A percentile compares a stretch with the other conserved stretches of the same genome.
These are phyloP conservation scores for Dryobotodes eremita DNA, from an alignment of 2,888 invertebrate species.

Conservation along the genomic window DNA sequence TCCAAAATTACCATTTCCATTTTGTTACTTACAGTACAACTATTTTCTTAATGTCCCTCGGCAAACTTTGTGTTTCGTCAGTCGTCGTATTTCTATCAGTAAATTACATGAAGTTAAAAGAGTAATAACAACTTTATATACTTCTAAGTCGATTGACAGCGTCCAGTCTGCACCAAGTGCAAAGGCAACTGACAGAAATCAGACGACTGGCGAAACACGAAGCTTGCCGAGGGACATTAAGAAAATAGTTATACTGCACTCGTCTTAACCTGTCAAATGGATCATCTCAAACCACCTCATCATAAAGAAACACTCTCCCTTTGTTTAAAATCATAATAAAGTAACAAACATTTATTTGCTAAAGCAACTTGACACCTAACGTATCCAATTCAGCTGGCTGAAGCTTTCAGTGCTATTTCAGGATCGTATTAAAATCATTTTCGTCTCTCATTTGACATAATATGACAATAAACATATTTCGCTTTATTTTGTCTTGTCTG, in stretches of 20 bases:
- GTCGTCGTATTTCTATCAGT: too few relatives aligned
- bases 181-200: too few relatives aligned
- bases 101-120: too few relatives aligned
- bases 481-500: constrained; percentile 75
- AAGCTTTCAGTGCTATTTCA: constrained; percentile 74
- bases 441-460: constrained; percentile 81
- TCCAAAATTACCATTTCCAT: not conserved
- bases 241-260: not conserved
- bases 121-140: too few relatives aligned
- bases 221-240: too few relatives aligned
- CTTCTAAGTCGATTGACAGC: too few relatives aligned
- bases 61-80: too few relatives aligned
- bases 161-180: too few relatives aligned
- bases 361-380: constrained; percentile 57
- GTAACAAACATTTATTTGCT: constrained; percentile 64
- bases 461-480: constrained; percentile 85
- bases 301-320: constrained; percentile 55
- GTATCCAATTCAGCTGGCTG: constrained; percentile 70
- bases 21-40: not conserved
- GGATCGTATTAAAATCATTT: constrained; percentile 73
- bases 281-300: constrained; percentile 31
- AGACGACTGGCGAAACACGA: too few relatives aligned
- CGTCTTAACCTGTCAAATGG: constrained; percentile 27
- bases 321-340: constrained; percentile 62
- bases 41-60: too few relatives aligned